These are phyloP conservation scores for Drosophila pruinosa DNA, from an alignment of 1,140 invertebrate genomes.

Conservation along the genomic window DNA sequence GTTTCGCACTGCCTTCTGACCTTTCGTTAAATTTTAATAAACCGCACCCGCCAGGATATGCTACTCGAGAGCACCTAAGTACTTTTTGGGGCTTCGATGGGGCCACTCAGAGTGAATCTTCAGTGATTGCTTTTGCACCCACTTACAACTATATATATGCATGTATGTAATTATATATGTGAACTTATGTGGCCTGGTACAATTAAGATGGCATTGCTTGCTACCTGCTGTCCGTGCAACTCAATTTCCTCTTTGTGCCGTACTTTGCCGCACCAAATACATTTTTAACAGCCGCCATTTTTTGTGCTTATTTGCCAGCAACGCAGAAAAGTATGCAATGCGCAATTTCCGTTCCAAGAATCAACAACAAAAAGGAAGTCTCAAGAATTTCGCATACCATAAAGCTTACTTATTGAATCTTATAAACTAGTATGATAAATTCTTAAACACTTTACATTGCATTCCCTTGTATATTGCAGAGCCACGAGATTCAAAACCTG, in stretches of 20 bases:
- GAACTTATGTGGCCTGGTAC: background rate
- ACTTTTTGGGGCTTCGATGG: constrained; percentile 25
- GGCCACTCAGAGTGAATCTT: constrained; percentile 5
- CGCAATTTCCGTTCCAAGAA: constrained; percentile 69
- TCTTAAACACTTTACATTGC: constrained; percentile 41
- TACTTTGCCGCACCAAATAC: constrained; percentile 53
- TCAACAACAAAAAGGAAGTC: background rate
- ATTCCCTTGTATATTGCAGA: constrained; percentile 84
- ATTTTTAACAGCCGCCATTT: constrained; percentile 71
- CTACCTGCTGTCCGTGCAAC: constrained; percentile 52
- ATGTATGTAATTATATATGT: background rate
- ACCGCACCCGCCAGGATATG: constrained; percentile 19
- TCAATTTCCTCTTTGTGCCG: constrained; percentile 61
- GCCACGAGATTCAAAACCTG: constrained; percentile 88
- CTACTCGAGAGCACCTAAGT: constrained; percentile 34
- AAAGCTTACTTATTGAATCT: constrained; percentile 3
- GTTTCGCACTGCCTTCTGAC: constrained; percentile 76
- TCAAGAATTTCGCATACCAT: background rate
- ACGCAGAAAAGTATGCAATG: constrained; percentile 69
- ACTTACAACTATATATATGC: background rate
- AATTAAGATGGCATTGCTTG: constrained; percentile 46
- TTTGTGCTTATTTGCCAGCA: constrained; percentile 59
- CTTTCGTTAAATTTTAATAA: constrained; percentile 79
- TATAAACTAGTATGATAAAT: constrained; percentile 11
- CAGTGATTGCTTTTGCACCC: constrained; percentile 13